These are phyloP conservation scores for Girardia tigrina DNA, from an alignment of 2,888 invertebrate genomes.

Conservation along the genomic window DNA sequence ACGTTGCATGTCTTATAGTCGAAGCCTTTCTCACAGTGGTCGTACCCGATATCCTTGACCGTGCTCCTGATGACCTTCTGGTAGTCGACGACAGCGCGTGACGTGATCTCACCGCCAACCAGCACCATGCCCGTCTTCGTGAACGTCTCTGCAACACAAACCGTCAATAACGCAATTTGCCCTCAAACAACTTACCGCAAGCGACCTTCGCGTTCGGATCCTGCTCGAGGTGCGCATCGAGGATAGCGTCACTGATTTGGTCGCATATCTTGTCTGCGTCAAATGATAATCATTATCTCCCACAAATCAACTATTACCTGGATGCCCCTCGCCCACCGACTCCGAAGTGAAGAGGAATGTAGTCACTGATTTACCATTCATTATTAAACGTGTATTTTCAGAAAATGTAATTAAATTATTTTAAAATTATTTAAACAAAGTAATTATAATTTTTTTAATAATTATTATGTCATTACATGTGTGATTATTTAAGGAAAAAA, in stretches of 20 bases:
- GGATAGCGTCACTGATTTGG: constrained; percentile 53
- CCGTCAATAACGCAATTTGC: no score
- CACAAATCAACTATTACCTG: no score
- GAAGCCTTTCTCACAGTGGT: constrained; percentile 81
- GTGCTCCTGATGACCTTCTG: constrained; percentile 67
- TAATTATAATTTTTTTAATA: no score
- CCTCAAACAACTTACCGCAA: no score
- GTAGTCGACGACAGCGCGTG: constrained; percentile 57
- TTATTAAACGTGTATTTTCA: no score
- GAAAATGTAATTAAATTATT: no score
- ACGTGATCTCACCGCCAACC: constrained; percentile 88
- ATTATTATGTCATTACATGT: no score
- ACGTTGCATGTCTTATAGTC: constrained; percentile 99
- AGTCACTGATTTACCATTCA: neutral
- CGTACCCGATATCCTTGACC: constrained; percentile 48
- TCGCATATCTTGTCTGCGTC: constrained; percentile 53
- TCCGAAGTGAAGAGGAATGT: constrained; percentile 32
- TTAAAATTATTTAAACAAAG: no score
- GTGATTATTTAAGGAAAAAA: no score
- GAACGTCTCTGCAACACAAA: constrained; percentile 88
- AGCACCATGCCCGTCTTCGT: constrained; percentile 98
- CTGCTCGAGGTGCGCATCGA: constrained; percentile 67
- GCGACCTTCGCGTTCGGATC: constrained; percentile 94
- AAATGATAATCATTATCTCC: no score
- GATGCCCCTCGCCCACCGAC: constrained; percentile 35